These are phyloP conservation scores for Tetanocera ferruginea DNA, from an alignment of 2,888 invertebrate species.

Conservation along the genomic window DNA sequence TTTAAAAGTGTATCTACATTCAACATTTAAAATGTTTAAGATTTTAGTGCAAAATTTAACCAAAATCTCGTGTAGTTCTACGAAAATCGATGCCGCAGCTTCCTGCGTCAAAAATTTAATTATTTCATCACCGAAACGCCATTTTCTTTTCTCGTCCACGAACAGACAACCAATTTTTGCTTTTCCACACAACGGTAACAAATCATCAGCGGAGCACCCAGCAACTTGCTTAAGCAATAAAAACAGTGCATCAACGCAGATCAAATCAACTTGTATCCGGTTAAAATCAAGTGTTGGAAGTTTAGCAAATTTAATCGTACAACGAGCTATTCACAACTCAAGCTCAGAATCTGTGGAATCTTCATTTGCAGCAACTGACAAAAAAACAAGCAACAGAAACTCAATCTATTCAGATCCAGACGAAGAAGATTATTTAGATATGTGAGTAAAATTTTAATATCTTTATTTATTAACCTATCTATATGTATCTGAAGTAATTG, in stretches of 20 bases:
- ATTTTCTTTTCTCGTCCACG: constrained; percentile 67
- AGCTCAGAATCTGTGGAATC: constrained; percentile 46
- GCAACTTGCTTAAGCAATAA: neutral
- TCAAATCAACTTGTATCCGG: neutral
- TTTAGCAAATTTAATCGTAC: constrained; percentile 23
- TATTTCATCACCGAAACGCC: constrained; percentile 62
- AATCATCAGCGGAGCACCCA: constrained; percentile 16
- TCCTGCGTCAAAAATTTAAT: constrained; percentile 61
- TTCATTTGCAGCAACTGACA: constrained; percentile 53
- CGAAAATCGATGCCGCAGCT: constrained; percentile 47
- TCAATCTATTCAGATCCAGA: constrained; percentile 55
- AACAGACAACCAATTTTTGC: constrained; percentile 61
- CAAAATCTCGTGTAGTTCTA: constrained; percentile 55
- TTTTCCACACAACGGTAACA: constrained; percentile 51
- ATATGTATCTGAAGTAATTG: neutral
- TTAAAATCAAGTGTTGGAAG: constrained; percentile 9
- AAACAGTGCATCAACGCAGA: neutral
- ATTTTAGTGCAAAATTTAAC: constrained; percentile 61
- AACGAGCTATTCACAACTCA: constrained; percentile 43
- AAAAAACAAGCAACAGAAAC: constrained; percentile 44
- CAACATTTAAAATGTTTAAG: constrained; percentile 51
- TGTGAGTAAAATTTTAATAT: constrained; percentile 57
- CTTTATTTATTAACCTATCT: too few relatives aligned
- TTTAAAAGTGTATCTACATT: constrained; percentile 15
- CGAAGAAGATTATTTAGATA: constrained; percentile 58